Percentiles rank a stretch among this genome's conserved stretches.
These are phyloP conservation scores for Empidonax traillii DNA, from an alignment of 2,113 vertebrate species.

Conservation along the genomic window DNA sequence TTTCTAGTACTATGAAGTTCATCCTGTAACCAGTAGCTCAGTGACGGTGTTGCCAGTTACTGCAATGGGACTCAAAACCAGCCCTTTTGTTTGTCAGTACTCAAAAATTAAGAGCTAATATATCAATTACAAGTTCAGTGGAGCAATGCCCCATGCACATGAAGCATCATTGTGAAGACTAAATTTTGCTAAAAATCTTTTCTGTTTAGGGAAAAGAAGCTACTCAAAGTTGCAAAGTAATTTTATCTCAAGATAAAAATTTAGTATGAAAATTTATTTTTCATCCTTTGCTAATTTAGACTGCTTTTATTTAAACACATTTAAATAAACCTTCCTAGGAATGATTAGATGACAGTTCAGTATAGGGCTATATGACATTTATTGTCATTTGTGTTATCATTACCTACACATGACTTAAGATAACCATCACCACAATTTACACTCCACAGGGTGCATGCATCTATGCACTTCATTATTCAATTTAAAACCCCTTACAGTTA, in stretches of 20 bases:
- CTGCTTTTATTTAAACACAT: constrained; percentile 49
- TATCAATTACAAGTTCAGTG: neutral
- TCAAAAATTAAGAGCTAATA: neutral
- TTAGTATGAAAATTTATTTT: neutral
- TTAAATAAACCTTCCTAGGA: constrained; percentile 57
- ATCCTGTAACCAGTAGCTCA: neutral
- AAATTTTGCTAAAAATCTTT: constrained; percentile 11
- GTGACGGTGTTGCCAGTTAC: neutral
- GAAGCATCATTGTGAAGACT: neutral
- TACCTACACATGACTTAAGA: constrained; percentile 35
- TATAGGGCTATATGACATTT: constrained; percentile 39
- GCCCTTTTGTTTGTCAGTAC: neutral
- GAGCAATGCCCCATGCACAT: neutral
- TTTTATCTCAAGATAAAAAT: neutral
- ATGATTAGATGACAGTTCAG: constrained; percentile 59
- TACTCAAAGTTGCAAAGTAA: neutral
- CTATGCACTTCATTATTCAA: neutral
- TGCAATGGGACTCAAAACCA: neutral
- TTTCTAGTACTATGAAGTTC: neutral
- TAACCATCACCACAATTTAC: constrained; percentile 47
- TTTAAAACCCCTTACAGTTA: neutral
- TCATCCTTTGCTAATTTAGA: constrained; percentile 42
- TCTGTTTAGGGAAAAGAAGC: neutral
- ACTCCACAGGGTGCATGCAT: neutral
- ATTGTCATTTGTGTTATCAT: constrained; percentile 59